Percentiles rank a stretch among this genome's conserved stretches.
Evolutionary conservation across 2,113 vertebrate genomes (phyloP).

Genomic region (Corvus hawaiiensis): DNA sequence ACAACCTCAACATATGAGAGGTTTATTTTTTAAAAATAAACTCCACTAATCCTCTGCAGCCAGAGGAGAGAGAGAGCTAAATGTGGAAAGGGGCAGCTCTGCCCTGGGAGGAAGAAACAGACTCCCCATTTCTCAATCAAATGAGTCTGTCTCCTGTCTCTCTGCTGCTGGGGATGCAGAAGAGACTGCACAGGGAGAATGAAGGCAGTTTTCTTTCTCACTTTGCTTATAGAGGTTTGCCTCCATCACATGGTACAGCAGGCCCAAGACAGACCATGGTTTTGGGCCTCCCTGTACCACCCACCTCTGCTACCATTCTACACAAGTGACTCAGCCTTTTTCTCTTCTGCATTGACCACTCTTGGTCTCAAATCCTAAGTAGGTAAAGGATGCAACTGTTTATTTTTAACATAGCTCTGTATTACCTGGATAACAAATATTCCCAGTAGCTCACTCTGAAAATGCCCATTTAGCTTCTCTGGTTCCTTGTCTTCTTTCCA

Average conservation of each 20-base stretch:
- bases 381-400: neutral
- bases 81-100: neutral
- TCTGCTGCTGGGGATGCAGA: neutral
- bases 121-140: neutral
- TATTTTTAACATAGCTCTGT: neutral
- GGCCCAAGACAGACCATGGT: neutral
- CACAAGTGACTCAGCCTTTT: neutral
- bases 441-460: slow-evolving; percentile 83
- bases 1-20: neutral
- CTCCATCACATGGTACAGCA: neutral
- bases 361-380: neutral
- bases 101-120: neutral
- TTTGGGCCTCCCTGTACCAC: neutral
- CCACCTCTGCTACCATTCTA: no score
- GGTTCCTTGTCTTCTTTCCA: slow-evolving; percentile 76
- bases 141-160: no score
- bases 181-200: neutral
- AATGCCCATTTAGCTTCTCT: slow-evolving; percentile 70
- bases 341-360: neutral
- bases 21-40: neutral
- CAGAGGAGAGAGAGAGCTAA: neutral
- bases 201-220: neutral
- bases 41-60: neutral
- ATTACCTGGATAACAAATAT: slow-evolving; percentile 86
- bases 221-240: neutral